Conservation (phyloP, 2,797 vertebrate species). For the Myotis daubentonii region DNA sequence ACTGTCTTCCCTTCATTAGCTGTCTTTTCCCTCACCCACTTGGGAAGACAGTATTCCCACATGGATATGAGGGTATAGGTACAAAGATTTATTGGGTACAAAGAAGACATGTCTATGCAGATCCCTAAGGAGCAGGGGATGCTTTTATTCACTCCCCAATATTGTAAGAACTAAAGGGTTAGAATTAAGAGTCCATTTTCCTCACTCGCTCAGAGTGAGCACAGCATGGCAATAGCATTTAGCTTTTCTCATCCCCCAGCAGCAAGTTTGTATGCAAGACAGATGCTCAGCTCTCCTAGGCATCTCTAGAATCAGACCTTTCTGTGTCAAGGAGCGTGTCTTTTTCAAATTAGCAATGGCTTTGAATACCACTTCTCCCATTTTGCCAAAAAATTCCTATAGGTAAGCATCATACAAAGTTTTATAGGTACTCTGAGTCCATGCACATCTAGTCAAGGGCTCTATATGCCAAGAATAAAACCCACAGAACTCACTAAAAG, state of each 20-base stretch:
- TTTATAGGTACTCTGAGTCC: not conserved
- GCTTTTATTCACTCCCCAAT: not conserved
- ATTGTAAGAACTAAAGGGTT: not conserved
- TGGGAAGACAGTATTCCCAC: not conserved
- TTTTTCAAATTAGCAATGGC: conserved; percentile 28
- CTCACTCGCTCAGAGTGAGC: not conserved
- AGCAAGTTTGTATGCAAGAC: not conserved
- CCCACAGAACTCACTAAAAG: not conserved
- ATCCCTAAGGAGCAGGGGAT: not conserved
- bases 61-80: not conserved
- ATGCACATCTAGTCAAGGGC: not conserved
- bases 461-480: not conserved
- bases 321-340: not conserved
- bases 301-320: not conserved
- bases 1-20: not conserved
- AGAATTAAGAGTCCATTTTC: not conserved
- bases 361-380: conserved; percentile 3
- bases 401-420: not conserved
- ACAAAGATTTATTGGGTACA: not conserved
- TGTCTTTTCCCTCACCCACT: not conserved
- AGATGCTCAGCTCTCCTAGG: not conserved
- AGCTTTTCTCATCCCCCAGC: not conserved
- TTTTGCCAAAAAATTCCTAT: conserved; percentile 25
- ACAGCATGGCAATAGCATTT: not conserved
- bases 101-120: not conserved